phyloP scores from a whole-genome alignment of 2,113 vertebrate genomes.

The Oreochromis niloticus region DNA sequence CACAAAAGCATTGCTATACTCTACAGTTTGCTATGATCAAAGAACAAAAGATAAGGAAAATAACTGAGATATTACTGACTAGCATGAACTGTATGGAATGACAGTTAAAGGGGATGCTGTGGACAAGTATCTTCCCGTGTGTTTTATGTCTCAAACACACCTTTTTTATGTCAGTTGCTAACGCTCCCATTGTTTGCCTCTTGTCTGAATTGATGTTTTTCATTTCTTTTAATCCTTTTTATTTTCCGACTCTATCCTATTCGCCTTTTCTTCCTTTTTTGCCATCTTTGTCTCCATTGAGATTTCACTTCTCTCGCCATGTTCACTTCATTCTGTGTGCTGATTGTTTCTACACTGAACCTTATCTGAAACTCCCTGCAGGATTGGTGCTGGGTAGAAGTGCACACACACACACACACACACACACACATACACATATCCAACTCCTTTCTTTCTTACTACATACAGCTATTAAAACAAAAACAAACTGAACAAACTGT shows the following conservation, averaged over 20 bases:
- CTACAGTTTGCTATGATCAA: neutral
- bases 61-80: neutral
- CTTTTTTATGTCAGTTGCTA: neutral
- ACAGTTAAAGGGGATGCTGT: neutral
- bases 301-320: neutral
- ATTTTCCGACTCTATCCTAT: neutral
- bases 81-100: neutral
- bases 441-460: neutral
- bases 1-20: neutral
- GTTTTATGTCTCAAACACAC: neutral
- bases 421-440: neutral
- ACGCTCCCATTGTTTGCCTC: neutral
- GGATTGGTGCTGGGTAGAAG: neutral
- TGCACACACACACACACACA: neutral
- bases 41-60: neutral
- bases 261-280: neutral
- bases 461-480: neutral
- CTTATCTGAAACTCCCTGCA: conserved; percentile 22
- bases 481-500: neutral
- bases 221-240: neutral
- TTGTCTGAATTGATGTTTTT: neutral
- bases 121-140: neutral
- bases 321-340: neutral
- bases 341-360: conserved; percentile 19
- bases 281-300: neutral